Evolutionary conservation across 2,888 invertebrate species (phyloP), one percentile per base, ranked within the genome.

Genomic region (Drosophila neonasuta): DNA sequence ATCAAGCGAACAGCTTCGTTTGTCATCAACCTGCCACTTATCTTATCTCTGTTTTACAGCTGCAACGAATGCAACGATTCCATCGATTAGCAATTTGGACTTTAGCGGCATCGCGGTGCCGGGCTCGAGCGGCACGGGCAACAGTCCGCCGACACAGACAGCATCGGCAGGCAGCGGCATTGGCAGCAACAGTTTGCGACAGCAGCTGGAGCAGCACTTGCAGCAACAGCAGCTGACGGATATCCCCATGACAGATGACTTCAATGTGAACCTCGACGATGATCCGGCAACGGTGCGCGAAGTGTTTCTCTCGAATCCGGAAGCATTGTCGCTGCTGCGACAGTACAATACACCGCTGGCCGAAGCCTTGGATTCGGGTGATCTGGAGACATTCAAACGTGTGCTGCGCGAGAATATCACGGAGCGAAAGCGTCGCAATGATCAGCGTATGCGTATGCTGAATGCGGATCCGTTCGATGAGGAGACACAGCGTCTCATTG

Each of bases 381-480:
- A 95, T 90, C 69, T 91, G 95, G 97, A 96, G 78, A 93, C 93
- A 60, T 97, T 97, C 92, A 93, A 95, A 6, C 92, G 93, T 59
- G 95, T 97, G 60, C 92, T 97, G 51, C 93, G 93, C 74, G 96
- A 97, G 90, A 97, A 97, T 92, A 94, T 97, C 79, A 92, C 94
- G 78, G 95, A 95, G 32, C 93, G 96, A 68, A 94, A 95, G 80
- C 96, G 97, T 87, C 93, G 96, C 49, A 97, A 98, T 88, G 93
- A 94, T 80, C 87, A 97, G 89, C 97, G 97, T 6, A 92, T 97
- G 57, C 94, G 96, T 86, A 96, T 99, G 94, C 93, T 98, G 92
- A 95, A 95, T 84, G 97, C 98, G 0, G 96, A 98, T 92, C 98
- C 98, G 0, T 98, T 99, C 90, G 98, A 98, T 91, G 95, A 97